phyloP scores from a whole-genome alignment of 2,888 invertebrate genomes.

The Petrolisthes manimaculis region DNA sequence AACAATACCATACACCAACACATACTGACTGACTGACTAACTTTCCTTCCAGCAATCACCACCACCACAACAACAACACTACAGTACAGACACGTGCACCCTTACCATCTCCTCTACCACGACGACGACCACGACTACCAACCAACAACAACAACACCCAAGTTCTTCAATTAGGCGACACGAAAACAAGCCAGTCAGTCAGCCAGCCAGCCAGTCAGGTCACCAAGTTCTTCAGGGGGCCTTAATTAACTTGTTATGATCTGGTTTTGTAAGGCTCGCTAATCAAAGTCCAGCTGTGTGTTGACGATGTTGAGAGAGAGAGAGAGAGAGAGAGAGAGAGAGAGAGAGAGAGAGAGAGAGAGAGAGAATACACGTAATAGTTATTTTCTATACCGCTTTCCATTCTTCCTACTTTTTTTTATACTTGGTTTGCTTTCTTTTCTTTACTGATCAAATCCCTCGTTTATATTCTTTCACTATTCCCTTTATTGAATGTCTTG shows the following conservation, averaged over 20 bases:
- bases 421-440: not conserved
- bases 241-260: too few species aligned
- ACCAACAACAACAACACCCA: not conserved
- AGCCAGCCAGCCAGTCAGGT: not conserved
- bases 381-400: not conserved
- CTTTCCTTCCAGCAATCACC: too few species aligned
- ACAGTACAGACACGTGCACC: not conserved
- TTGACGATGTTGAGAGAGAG: not conserved
- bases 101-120: not conserved
- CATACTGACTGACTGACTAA: too few species aligned
- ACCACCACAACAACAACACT: not conserved
- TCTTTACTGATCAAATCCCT: not conserved
- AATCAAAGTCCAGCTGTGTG: too few species aligned
- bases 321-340: not conserved
- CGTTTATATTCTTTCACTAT: not conserved
- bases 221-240: too few species aligned
- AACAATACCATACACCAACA: too few species aligned
- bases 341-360: too few species aligned
- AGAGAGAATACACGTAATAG: too few species aligned
- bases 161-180: too few species aligned
- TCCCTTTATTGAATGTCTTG: slow-evolving; percentile 7
- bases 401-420: not conserved
- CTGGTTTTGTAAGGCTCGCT: too few species aligned
- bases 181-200: not conserved
- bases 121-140: not conserved